Base-by-base conservation (phyloP, 1,140 invertebrate species). In the Philotrypesis tridentata region DNA sequence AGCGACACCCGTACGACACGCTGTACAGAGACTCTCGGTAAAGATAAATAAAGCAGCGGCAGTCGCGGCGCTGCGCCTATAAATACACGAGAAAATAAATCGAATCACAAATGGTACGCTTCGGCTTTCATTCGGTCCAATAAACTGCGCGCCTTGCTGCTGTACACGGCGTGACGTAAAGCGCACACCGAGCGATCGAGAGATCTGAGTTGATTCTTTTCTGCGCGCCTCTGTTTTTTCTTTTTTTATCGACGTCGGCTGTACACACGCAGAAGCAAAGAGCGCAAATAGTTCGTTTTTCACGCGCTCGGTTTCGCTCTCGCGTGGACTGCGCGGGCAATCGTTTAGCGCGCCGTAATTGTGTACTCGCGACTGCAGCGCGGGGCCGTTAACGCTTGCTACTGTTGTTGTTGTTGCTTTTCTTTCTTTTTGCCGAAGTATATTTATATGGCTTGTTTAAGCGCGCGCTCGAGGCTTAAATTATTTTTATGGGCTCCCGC, bases 71-170 rank as follows among this genome's bases (percentile, higher is more conserved):
- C 9, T 25, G 61, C 61, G 9, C 27, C 61, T 67, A 81, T 81
- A 81, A 73, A 67, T 80, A 67, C n/a, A n/a, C 74, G 60, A 74
- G 70, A 48, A 73, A 76, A 76, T 75, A 60, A 81, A 67, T 67
- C 40, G n/a, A 75, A 81, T 72, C 74, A 40, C 63, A 33, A 81
- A 81, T 40, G 29, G 72, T 72, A n/a, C n/a, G 76, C 79, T 81
- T 81, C 65, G 60, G 55, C 21, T 70, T 76, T 74, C 37, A 65
- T 80, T 80, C 27, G 17, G n/a, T 23, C 40, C 78, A 72, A 72
- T 79, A 72, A 72, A 72, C n/a, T n/a, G 2, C 17, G 29, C 40
- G 23, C 27, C 61, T 65, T 29, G 12, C 63, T 43, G n/a, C n/a
- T n/a, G n/a, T n/a, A n/a, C n/a, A n/a, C n/a, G n/a, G n/a, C n/a